Conservation (phyloP, 2,113 vertebrate genomes). For the Tonatia bakeri region DNA sequence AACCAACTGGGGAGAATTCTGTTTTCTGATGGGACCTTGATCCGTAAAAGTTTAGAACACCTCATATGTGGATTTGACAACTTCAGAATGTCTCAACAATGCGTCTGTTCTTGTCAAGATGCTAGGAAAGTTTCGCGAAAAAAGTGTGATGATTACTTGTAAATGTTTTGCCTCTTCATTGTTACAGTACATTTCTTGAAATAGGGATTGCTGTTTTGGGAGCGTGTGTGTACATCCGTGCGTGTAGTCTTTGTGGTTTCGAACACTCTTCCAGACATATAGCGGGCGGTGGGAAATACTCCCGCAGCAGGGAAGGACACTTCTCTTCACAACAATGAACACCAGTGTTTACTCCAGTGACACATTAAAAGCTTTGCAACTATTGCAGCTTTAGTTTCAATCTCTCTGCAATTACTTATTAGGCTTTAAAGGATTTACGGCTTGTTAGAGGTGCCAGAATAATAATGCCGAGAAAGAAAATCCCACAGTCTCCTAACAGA, state of each 20-base stretch:
- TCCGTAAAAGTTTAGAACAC: not conserved
- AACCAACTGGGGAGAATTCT: not conserved
- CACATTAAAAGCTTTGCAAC: conserved; percentile 46
- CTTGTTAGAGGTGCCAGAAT: conserved; percentile 62
- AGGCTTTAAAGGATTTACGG: conserved; percentile 62
- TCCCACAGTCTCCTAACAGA: conserved; percentile 23
- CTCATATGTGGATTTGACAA: not conserved
- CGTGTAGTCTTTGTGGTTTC: not conserved
- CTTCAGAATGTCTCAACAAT: not conserved
- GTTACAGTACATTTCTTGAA: not conserved
- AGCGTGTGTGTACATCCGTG: not conserved
- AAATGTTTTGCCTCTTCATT: not conserved
- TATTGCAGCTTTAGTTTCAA: conserved; percentile 34
- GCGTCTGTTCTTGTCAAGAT: not conserved
- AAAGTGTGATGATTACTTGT: not conserved
- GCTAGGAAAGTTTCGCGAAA: not conserved
- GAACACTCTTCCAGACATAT: not conserved
- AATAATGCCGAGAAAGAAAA: conserved; percentile 48
- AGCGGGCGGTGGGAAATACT: conserved; percentile 7
- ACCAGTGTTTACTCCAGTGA: conserved; percentile 29
- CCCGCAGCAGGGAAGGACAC: not conserved
- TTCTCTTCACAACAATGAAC: not conserved
- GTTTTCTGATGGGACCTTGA: not conserved
- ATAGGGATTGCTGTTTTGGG: not conserved
- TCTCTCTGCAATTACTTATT: conserved; percentile 54